phyloP scores from a whole-genome alignment of 2,797 vertebrate genomes.

The Capromys pilorides region DNA sequence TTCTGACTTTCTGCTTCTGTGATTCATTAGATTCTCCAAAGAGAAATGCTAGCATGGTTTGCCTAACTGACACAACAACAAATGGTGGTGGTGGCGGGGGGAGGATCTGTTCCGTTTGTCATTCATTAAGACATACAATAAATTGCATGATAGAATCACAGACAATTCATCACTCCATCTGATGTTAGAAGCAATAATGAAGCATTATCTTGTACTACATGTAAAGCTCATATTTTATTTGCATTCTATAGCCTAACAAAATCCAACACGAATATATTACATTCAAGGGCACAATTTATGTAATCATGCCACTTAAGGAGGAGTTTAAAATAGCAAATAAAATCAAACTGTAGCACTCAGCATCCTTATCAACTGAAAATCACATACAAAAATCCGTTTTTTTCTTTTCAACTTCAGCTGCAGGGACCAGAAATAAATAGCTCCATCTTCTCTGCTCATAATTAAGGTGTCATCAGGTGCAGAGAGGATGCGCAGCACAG shows the following conservation, averaged over 20 bases:
- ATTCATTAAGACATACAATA: conserved; percentile 63
- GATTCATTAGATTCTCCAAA: conserved; percentile 39
- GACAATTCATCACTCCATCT: conserved; percentile 61
- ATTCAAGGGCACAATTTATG: conserved; percentile 79
- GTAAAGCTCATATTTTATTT: conserved; percentile 64
- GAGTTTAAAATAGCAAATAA: conserved; percentile 81
- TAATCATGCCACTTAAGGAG: conserved; percentile 76
- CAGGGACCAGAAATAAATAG: conserved; percentile 88
- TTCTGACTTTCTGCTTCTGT: conserved; percentile 51
- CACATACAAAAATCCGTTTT: conserved; percentile 90
- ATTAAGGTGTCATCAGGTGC: conserved; percentile 85
- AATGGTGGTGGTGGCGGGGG: not conserved
- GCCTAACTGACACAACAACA: conserved; percentile 25
- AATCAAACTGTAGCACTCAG: conserved; percentile 74
- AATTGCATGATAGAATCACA: conserved; percentile 54
- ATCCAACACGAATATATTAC: conserved; percentile 68
- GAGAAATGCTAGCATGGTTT: conserved; percentile 23
- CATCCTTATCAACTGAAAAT: conserved; percentile 76
- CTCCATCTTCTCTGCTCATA: conserved; percentile 88
- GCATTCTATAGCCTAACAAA: conserved; percentile 63
- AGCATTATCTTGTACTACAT: conserved; percentile 59
- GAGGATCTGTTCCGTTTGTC: conserved; percentile 52
- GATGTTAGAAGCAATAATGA: conserved; percentile 68
- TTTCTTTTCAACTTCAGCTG: conserved; percentile 88
- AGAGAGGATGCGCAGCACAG: conserved; percentile 83